Base-by-base conservation (phyloP, 2,888 invertebrate species). In the Agrenia bidenticulata region DNA sequence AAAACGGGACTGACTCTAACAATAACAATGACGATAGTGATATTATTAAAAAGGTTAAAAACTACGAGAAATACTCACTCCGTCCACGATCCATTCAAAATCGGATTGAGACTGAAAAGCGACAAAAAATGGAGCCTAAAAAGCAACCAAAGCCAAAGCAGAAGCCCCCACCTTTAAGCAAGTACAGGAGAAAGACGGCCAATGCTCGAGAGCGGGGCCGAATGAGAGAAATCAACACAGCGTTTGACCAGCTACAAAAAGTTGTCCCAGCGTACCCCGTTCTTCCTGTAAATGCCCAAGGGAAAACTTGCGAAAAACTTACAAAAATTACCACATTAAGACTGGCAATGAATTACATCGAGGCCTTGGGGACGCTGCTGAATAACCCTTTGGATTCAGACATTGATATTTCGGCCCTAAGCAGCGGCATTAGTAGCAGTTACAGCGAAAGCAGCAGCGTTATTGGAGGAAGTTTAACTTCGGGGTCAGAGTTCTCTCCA, bases 321-420 rank as follows among this genome's bases (percentile, higher is more conserved):
- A 94, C 94, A 55, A 94, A 94, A 82, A 94, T 94, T 76, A 92
- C 93, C 2, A 93, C 93, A 0, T 81, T 94, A 54, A 83, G 91
- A 39, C 82, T 93, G 68, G 94, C 94, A 24, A 90, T 94, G 89
- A 87, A 89, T 78, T 94, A 94, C 79, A 94, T 94, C 73, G 82
- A 87, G 13, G 87, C 89, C 15, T 81, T 94, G 58, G 87, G 86
- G n/a, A 83, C 87, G 0, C 86, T 88, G 0, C 80, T 90, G 67
- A 77, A 78, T 54, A 78, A 82, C 42, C 65, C 65, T 27, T 41
- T 27, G 19, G 66, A 53, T 51, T 32, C 39, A 13, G 24, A 51
- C 39, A 50, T 11, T n/a, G 27, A 62, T n/a, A n/a, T 39, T 17
- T 58, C 50, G 51, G 15, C 21, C 19, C 13, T 42, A 53, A 53